A percentile compares a stretch with the other conserved stretches of the same genome.
phyloP scores from a whole-genome alignment of 2,888 invertebrate genomes.

The Polydesmus complanatus region DNA sequence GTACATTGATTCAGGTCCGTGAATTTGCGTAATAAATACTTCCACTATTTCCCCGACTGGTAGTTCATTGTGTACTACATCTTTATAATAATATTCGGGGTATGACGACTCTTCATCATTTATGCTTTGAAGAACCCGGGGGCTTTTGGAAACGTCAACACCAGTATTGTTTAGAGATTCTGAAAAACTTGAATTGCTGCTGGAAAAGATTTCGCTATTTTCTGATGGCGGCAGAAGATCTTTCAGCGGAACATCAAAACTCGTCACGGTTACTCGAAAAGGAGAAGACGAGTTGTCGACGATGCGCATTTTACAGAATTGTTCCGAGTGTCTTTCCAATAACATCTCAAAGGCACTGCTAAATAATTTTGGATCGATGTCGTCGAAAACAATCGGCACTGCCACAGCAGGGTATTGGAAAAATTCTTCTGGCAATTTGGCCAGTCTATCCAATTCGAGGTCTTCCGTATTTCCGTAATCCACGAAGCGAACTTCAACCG shows the following conservation, averaged over 20 bases:
- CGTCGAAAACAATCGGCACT: background rate
- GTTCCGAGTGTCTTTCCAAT: background rate
- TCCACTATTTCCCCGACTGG: background rate
- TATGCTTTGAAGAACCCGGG: too few species aligned
- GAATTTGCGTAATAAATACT: background rate
- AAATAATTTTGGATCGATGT: background rate
- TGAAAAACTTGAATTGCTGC: too few species aligned
- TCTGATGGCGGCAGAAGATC: background rate
- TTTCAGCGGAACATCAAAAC: background rate
- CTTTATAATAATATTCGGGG: background rate
- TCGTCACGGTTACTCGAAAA: background rate
- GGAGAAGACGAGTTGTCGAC: background rate
- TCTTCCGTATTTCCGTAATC: conserved; percentile 9
- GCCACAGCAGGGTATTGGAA: background rate
- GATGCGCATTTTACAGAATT: background rate
- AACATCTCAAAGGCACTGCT: background rate
- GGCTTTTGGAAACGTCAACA: too few species aligned
- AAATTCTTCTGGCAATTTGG: background rate
- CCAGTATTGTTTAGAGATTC: too few species aligned
- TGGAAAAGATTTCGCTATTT: too few species aligned
- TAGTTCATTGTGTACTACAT: background rate
- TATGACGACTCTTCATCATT: too few species aligned
- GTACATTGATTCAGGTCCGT: background rate
- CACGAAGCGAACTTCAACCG: conserved; percentile 4
- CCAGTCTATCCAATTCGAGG: background rate